These are phyloP conservation scores for Myotis daubentonii DNA, from an alignment of 2,797 vertebrate genomes.

Conservation along the genomic window DNA sequence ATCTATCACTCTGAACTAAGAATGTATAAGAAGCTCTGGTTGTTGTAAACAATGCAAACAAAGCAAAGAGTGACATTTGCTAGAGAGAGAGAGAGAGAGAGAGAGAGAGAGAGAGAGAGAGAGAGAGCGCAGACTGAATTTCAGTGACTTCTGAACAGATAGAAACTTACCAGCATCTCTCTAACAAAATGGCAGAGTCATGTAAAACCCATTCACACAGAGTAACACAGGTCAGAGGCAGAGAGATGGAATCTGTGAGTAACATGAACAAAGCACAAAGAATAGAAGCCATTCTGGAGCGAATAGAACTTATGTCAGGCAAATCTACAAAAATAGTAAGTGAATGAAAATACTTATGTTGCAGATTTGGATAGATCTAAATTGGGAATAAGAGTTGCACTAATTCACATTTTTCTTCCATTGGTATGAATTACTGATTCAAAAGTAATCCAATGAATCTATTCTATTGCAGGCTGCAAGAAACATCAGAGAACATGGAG, in stretches of 20 bases:
- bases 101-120: too few relatives aligned
- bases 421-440: background rate
- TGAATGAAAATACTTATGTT: background rate
- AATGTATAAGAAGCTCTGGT: background rate
- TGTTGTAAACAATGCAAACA: background rate
- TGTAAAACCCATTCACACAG: background rate
- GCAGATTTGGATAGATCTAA: background rate
- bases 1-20: background rate
- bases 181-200: background rate
- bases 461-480: background rate
- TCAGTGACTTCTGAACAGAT: background rate
- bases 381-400: background rate
- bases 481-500: background rate
- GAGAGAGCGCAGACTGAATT: background rate
- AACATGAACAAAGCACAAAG: background rate
- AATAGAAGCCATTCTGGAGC: background rate
- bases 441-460: background rate
- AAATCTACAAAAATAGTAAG: background rate
- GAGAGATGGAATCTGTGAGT: background rate
- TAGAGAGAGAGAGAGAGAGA: background rate
- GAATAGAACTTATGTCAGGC: background rate
- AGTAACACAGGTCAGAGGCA: background rate
- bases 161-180: background rate
- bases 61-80: background rate
- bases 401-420: background rate